Evolutionary conservation across 2,888 invertebrate species (phyloP).

Genomic region (Lycophotia porphyrea): DNA sequence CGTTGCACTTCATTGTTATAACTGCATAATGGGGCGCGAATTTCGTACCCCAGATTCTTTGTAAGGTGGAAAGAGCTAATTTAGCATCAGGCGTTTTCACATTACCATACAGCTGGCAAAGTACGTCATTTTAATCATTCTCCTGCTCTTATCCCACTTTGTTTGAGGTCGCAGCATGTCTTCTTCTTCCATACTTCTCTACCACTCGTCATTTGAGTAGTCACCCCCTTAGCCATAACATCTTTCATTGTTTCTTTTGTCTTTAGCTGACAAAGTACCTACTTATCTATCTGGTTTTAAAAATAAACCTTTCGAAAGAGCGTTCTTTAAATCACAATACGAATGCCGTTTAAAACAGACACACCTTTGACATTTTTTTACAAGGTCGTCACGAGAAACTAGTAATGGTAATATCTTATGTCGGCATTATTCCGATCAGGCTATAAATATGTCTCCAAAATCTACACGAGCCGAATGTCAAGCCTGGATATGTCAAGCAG

Average conservation of each 20-base stretch:
- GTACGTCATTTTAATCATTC: background rate
- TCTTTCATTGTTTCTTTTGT: background rate
- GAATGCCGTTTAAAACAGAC: conserved; percentile 10
- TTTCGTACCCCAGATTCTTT: conserved; percentile 15
- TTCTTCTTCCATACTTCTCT: background rate
- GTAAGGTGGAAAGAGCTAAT: background rate
- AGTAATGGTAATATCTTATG: conserved; percentile 20
- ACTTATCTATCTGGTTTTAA: background rate
- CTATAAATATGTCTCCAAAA: background rate
- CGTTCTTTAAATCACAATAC: conserved; percentile 14
- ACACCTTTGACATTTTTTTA: conserved; percentile 39
- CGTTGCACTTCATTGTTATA: conserved; percentile 45
- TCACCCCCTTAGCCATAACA: background rate
- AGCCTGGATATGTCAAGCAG: background rate
- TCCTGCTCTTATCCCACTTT: background rate
- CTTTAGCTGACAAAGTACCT: background rate
- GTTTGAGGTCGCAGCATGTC: background rate
- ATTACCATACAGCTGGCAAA: background rate
- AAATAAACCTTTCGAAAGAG: conserved; percentile 9
- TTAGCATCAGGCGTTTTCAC: background rate
- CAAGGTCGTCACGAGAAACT: conserved; percentile 32
- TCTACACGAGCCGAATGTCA: background rate
- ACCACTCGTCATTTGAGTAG: background rate
- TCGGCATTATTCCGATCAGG: background rate
- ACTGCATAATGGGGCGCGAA: conserved; percentile 36